Percentiles rank a stretch among this genome's conserved stretches.
Conservation (phyloP, 2,888 invertebrate genomes). For the Melangyna quadrimaculata region DNA sequence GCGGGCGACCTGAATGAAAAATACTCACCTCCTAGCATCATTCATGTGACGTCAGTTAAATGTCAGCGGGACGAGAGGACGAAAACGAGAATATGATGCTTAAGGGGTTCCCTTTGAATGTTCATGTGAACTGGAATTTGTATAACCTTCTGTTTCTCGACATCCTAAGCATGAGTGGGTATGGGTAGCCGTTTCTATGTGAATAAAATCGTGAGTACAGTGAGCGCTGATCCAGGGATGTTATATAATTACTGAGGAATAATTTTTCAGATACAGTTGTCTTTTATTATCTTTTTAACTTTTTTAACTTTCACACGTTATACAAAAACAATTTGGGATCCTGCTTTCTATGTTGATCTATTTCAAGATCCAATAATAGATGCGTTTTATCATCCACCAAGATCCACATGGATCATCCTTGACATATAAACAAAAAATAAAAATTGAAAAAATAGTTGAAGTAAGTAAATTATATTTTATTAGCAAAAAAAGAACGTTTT, state of each 20-base stretch:
- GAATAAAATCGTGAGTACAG: background rate
- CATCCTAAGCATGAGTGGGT: slow-evolving; percentile 3
- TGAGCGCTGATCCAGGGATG: background rate
- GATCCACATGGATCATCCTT: too few species aligned
- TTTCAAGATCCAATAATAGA: too few species aligned
- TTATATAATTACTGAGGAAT: background rate
- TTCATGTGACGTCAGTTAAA: slow-evolving; percentile 64
- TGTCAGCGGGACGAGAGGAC: slow-evolving; percentile 41
- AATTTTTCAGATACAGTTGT: background rate
- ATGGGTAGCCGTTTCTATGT: background rate
- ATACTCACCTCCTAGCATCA: slow-evolving; percentile 39
- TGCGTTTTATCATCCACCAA: too few species aligned
- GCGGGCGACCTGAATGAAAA: slow-evolving; percentile 48
- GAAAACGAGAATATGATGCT: slow-evolving; percentile 15
- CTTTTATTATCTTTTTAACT: too few species aligned
- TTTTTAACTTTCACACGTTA: too few species aligned
- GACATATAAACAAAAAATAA: too few species aligned
- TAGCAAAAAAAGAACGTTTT: too few species aligned
- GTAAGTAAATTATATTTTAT: too few species aligned
- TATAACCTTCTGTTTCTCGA: slow-evolving; percentile 15
- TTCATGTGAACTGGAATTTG: slow-evolving; percentile 4
- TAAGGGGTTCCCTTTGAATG: slow-evolving; percentile 13
- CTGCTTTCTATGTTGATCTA: too few species aligned
- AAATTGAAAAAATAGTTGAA: too few species aligned
- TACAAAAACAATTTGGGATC: too few species aligned